Evolutionary conservation across 2,113 vertebrate genomes (phyloP), one percentile per base, ranked within the genome.

Genomic region (Antechinus stuartii): DNA sequence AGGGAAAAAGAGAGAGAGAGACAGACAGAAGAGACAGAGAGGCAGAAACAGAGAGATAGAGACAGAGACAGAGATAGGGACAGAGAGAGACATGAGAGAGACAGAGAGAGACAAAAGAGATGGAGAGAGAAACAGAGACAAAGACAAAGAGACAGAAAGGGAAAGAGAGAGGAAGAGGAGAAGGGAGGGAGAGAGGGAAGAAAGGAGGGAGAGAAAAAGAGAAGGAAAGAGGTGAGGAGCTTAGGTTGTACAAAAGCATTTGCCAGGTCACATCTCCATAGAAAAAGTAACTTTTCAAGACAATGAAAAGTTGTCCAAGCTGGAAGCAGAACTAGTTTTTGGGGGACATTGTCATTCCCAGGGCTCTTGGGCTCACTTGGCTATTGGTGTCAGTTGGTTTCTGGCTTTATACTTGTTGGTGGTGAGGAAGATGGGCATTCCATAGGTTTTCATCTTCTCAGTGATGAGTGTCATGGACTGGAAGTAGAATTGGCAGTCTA

Each of bases 1-100:
- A 30, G 0, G 5, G 42, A 3, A 0, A 8, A 1, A 1, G 10
- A 84, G n/a, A n/a, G 16, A 50, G 6, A 50, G 0, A 50, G 50
- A 50, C 6, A 50, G 50, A 50, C 6, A 50, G 6, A 6, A 26
- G 55, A 26, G 25, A 1, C 8, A 56, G 1, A 35, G 11, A 35
- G 57, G 14, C 11, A 4, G 53, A 54, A 0, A 54, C 1, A 54
- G 53, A 54, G 14, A 10, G 2, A 54, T 1, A 54, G 54, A 54
- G 10, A 14, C 11, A 30, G 9, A 30, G 26, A 12, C 11, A 12
- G 2, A 2, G 23, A 24, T 6, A 6, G 24, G 26, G 68, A 2
- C 1, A 84, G 12, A 0, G 2, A 7, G 1, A 2, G 47, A 47
- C 47, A 84, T 4, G 19, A 1, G 9, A 76, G 35, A n/a, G n/a